phyloP scores from a whole-genome alignment of 2,888 invertebrate genomes.

The Drosophila borealis region DNA sequence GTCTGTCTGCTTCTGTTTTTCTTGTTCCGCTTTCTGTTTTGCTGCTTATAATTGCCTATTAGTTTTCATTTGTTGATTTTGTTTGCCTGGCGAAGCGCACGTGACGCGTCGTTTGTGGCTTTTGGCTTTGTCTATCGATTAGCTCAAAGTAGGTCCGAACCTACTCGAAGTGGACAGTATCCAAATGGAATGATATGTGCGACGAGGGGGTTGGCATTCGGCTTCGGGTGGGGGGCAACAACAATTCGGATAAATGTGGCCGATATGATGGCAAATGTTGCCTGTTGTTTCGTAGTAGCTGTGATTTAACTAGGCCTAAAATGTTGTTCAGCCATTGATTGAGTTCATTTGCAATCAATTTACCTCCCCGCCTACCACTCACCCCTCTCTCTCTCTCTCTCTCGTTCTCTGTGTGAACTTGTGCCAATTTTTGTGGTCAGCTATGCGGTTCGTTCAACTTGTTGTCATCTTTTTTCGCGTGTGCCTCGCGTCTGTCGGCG shows the following conservation, averaged over 20 bases:
- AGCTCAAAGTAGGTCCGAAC: not conserved
- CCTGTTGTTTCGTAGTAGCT: slow-evolving; percentile 10
- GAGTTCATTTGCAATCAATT: slow-evolving; percentile 11
- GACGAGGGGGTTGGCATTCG: not conserved
- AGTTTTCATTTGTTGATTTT: slow-evolving; percentile 79
- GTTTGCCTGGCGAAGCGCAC: slow-evolving; percentile 43
- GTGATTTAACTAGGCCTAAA: slow-evolving; percentile 22
- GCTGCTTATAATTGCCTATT: slow-evolving; percentile 76
- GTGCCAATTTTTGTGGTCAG: slow-evolving; percentile 43
- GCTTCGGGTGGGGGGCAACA: slow-evolving; percentile 3
- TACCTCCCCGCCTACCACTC: not conserved
- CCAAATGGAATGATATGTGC: slow-evolving; percentile 10
- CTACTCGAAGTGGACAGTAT: slow-evolving; percentile 3
- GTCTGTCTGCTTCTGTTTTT: not conserved
- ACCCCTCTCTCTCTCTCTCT: not conserved
- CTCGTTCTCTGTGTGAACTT: slow-evolving; percentile 40
- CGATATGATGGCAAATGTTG: slow-evolving; percentile 22
- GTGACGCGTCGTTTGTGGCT: slow-evolving; percentile 23
- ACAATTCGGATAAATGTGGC: slow-evolving; percentile 26
- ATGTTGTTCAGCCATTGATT: slow-evolving; percentile 23
- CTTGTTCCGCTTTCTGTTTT: slow-evolving; percentile 8
- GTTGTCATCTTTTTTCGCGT: slow-evolving; percentile 40
- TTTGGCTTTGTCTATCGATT: slow-evolving; percentile 35
- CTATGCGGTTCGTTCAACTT: slow-evolving; percentile 61
- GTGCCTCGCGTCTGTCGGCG: slow-evolving; percentile 37